These are phyloP conservation scores for Rhincodon typus DNA, from an alignment of 2,797 vertebrate genomes.

Conservation along the genomic window DNA sequence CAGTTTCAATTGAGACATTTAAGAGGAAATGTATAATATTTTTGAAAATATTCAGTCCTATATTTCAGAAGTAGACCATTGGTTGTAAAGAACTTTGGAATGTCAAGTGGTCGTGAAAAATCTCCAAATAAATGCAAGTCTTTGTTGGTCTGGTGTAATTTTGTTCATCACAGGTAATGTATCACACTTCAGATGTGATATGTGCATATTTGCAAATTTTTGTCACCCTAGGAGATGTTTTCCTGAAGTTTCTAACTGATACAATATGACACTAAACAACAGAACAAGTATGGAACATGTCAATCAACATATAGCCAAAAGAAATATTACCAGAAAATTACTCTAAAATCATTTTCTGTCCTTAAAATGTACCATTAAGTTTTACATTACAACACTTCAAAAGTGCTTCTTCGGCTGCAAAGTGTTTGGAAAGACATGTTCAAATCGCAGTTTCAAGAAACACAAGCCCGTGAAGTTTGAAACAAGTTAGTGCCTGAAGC, in stretches of 20 bases:
- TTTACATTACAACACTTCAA: neutral
- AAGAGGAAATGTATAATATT: no score
- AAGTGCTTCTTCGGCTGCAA: neutral
- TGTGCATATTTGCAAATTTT: neutral
- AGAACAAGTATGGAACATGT: neutral
- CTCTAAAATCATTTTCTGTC: neutral
- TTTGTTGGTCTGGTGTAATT: neutral
- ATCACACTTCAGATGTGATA: neutral
- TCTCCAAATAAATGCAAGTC: neutral
- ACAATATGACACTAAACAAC: neutral
- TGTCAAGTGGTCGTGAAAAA: neutral
- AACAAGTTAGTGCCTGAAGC: neutral
- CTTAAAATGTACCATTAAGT: neutral
- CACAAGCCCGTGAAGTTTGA: neutral
- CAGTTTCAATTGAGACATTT: no score
- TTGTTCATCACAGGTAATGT: neutral
- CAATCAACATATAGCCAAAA: neutral
- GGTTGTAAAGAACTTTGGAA: neutral
- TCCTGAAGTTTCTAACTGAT: neutral
- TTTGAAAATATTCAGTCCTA: neutral
- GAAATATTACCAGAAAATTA: neutral
- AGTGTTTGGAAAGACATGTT: no score
- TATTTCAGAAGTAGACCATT: neutral
- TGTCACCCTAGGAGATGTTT: neutral
- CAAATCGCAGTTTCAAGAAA: neutral